Evolutionary conservation across 2,113 vertebrate species (phyloP), one percentile per base, ranked within the genome.

Genomic region (Sarotherodon lohbergeri): DNA sequence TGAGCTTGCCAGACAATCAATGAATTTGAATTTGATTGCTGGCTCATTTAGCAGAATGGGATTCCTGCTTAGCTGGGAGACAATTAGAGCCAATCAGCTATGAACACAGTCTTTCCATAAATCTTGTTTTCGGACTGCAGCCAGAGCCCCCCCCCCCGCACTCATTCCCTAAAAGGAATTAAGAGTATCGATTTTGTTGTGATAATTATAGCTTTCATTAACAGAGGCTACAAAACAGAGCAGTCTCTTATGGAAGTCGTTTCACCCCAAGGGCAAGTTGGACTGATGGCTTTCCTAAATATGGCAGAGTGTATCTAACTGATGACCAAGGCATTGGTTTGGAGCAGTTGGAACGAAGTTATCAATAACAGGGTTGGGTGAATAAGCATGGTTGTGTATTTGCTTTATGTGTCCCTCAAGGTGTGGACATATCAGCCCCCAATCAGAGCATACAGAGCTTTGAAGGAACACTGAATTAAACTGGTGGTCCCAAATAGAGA

Each of bases 151-250:
- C 12, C 6, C 19, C 43, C n/a, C 19, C 7, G n/a, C 56, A 11
- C 59, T 36, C 19, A 4, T 41, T 78, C 48, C 14, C 82, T 84
- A 11, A 87, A 87, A 90, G 90, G 84, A 86, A 81, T 59, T 86
- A 81, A 85, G 85, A 6, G 56, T 39, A 93, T 94, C 86, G 94
- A 95, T 93, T 91, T 78, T 83, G 4, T 86, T 80, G 84, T 82
- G 86, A 92, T 93, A 93, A 94, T 94, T 93, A 93, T 88, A 90
- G 86, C 87, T 83, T 92, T 91, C 90, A 94, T 92, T 92, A 90
- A 86, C 81, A 81, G 57, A 85, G 52, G 56, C 86, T 83, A 86
- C 76, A 87, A 89, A 91, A 87, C 68, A 90, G 27, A 82, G 46
- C 29, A 46, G 68, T 84, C 89, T 87, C 68, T 80, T 87, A 61